Evolutionary conservation across 2,113 vertebrate species (phyloP).

Genomic region (Sardina pilchardus): DNA sequence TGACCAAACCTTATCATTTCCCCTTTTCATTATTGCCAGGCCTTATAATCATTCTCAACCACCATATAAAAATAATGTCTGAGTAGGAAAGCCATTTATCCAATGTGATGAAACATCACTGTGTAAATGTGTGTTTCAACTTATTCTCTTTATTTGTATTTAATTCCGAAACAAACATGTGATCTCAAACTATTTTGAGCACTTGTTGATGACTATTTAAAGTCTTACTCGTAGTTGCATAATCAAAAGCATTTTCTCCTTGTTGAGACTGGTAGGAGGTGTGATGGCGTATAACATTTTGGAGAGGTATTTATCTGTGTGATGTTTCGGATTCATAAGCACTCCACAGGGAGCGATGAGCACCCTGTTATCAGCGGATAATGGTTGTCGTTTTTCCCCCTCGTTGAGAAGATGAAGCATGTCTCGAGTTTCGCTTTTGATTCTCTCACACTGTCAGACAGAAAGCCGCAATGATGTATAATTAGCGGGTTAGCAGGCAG

Average conservation of each 20-base stretch:
- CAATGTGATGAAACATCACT: not conserved
- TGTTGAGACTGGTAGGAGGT: not conserved
- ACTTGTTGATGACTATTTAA: not conserved
- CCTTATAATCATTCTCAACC: not conserved
- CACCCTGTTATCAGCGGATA: constrained; percentile 35
- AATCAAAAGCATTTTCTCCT: not conserved
- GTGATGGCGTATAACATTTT: not conserved
- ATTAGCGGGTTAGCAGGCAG: constrained; percentile 12
- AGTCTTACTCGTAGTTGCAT: not conserved
- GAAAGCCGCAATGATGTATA: constrained; percentile 22
- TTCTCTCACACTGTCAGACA: constrained; percentile 27
- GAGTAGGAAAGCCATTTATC: not conserved
- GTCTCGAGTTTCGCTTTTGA: constrained; percentile 40
- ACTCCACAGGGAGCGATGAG: constrained; percentile 19
- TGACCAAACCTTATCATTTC: constrained; percentile 36
- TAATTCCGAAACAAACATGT: not conserved
- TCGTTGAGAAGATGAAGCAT: constrained; percentile 33
- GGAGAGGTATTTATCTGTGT: not conserved
- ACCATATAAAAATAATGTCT: constrained; percentile 16
- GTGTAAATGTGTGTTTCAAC: not conserved
- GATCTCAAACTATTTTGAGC: not conserved
- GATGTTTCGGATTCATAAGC: constrained; percentile 9
- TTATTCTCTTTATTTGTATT: not conserved
- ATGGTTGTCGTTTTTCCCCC: constrained; percentile 15
- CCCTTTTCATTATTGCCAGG: not conserved